Evolutionary conservation across 2,797 vertebrate genomes (phyloP).

Genomic region (Valencia hispanica): DNA sequence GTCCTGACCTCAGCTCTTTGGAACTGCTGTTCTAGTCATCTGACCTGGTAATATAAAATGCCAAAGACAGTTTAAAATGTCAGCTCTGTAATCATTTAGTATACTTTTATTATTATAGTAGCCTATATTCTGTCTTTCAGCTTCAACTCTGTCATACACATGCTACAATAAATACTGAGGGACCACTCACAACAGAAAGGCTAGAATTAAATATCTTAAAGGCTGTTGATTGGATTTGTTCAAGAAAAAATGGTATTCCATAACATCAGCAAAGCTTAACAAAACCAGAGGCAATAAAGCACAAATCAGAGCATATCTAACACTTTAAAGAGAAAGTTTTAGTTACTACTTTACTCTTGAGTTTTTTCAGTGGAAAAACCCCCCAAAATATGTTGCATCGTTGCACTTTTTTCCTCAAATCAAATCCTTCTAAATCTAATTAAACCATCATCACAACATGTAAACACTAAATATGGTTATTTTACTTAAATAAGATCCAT

Average conservation of each 20-base stretch:
- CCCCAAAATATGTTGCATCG: not conserved
- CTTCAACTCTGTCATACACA: too few relatives aligned
- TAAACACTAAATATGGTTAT: not conserved
- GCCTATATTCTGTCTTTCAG: too few relatives aligned
- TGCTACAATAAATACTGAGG: too few relatives aligned
- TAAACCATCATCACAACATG: not conserved
- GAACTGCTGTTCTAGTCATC: too few relatives aligned
- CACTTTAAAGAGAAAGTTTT: not conserved
- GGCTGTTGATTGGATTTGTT: not conserved
- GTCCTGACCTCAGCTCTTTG: too few relatives aligned
- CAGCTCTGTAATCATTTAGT: too few relatives aligned
- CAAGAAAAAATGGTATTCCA: not conserved
- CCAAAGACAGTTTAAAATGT: too few relatives aligned
- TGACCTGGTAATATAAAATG: too few relatives aligned
- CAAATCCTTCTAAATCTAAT: not conserved
- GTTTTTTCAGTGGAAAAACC: not conserved
- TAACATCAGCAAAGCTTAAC: not conserved
- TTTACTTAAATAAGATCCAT: not conserved
- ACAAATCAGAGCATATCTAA: not conserved
- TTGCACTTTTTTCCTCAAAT: not conserved
- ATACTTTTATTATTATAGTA: too few relatives aligned
- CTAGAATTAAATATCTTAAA: too few relatives aligned
- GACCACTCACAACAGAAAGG: not conserved
- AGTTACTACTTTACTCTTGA: not conserved
- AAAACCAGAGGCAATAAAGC: not conserved